Base-by-base conservation (phyloP, 2,888 invertebrate genomes). In the Tenthredo amoena region DNA sequence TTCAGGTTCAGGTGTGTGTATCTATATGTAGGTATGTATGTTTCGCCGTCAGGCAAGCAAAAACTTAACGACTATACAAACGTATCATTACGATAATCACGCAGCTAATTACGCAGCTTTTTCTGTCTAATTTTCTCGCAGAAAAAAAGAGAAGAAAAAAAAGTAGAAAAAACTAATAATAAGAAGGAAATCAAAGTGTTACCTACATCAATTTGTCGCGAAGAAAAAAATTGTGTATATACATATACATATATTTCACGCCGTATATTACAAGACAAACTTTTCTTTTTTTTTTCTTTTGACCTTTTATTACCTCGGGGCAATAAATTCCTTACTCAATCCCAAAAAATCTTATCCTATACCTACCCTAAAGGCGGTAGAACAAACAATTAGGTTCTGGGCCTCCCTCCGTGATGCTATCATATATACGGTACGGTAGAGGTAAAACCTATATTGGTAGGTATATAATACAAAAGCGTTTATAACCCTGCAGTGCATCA, bases 51-150 rank as follows among this genome's bases (percentile, higher is more conserved):
- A 55, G 72, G 12, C 37, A 3, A 40, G 40, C n/a, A 72, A 72
- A 72, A 72, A 72, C 72, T 72, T 72, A 34, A 72, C 37, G 37
- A n/a, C 31, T 58, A 26, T 62, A 81, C 58, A 40, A 62, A 58
- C 40, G 34, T 62, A 81, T 62, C 37, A 62, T 81, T 40, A 62
- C 62, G 26, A 81, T 81, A 40, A 40, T 40, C 26, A 81, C 40
- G 81, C 62, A 40, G 81, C 15, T 62, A 58, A 81, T 62, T 81
- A 81, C 81, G 37, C 58, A 9, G 34, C 34, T 79, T 77, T 77
- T 37, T 55, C 40, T 62, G 10, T 40, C 12, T 7, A 62, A n/a
- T 18, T 5, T 21, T 34, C 62, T 15, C 55, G 1, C 34, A 55
- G 7, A 34, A 50, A 76, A 47, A 31, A 7, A 10, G 43, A 1